Conservation (phyloP, 2,797 vertebrate species). For the Mastacembelus armatus region DNA sequence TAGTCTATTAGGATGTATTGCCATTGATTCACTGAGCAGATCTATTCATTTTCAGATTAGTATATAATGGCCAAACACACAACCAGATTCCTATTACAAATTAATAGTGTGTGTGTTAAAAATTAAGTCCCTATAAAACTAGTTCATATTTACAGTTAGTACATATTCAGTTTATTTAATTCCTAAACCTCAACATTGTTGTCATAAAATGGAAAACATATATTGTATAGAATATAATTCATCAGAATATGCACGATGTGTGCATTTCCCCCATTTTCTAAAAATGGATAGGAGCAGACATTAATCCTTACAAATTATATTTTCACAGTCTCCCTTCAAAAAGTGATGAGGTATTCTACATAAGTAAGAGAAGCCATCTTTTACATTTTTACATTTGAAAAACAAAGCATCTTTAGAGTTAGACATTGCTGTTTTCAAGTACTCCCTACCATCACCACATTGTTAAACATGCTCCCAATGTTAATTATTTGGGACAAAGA, state of each 20-base stretch:
- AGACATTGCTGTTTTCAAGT: conserved; percentile 11
- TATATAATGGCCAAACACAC: background rate
- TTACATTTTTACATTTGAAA: conserved; percentile 29
- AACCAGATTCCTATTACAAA: background rate
- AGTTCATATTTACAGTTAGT: too few species aligned
- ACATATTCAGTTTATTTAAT: too few species aligned
- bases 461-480: conserved; percentile 21
- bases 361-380: conserved; percentile 23
- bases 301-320: background rate
- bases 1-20: background rate
- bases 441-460: conserved; percentile 3
- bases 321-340: too few species aligned
- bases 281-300: background rate
- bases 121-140: background rate
- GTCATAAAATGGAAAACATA: too few species aligned
- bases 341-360: too few species aligned
- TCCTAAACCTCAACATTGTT: background rate
- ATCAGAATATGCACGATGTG: too few species aligned
- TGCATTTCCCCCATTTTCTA: background rate
- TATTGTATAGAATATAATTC: too few species aligned
- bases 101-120: background rate
- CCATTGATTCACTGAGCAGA: background rate
- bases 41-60: background rate
- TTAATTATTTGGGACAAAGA: conserved; percentile 18
- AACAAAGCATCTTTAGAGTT: conserved; percentile 18